Evolutionary conservation across 2,888 invertebrate species (phyloP), one percentile per base, ranked within the genome.

Genomic region (Ligdia adustata): DNA sequence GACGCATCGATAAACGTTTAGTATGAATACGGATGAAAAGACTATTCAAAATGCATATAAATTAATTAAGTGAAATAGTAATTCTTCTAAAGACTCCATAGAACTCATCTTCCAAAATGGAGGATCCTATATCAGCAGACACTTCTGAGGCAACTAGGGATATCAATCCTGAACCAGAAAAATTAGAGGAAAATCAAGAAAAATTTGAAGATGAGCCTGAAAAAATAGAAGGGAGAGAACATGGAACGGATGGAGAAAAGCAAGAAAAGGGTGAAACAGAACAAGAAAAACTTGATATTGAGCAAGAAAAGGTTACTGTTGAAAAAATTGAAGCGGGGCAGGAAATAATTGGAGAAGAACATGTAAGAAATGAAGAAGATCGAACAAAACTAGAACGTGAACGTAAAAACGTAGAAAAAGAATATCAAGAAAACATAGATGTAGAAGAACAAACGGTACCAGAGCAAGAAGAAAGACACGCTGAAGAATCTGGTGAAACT

Each of bases 1-100:
- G 73, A 75, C 66, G 75, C 46, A 68, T 71, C 41, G 79, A 85
- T 52, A 71, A 18, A n/a, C 27, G 14, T 18, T 28, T 35, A 26
- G 27, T 37, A 27, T 37, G 37, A 27, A n/a, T n/a, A n/a, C n/a
- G n/a, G n/a, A n/a, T n/a, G n/a, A n/a, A n/a, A n/a, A n/a, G n/a
- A 27, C n/a, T 37, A 18, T 12, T n/a, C 9, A 12, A 13, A 1
- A 74, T 18, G 75, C 69, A 61, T 57, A 76, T 46, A 82, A 82
- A 51, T 84, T 67, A 78, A 24, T 20, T 55, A 54, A 44, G 14
- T 28, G 9, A 28, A 9, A 13, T 4, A 12, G 66, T 60, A 20
- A 67, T 61, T 65, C 55, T n/a, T n/a, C n/a, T n/a, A n/a, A 22
- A 22, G 7, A 22, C 3, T 4, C 2, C 6, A n/a, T 6, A 22